These are phyloP conservation scores for Zaprionus ornatus DNA, from an alignment of 1,140 invertebrate genomes.

Conservation along the genomic window DNA sequence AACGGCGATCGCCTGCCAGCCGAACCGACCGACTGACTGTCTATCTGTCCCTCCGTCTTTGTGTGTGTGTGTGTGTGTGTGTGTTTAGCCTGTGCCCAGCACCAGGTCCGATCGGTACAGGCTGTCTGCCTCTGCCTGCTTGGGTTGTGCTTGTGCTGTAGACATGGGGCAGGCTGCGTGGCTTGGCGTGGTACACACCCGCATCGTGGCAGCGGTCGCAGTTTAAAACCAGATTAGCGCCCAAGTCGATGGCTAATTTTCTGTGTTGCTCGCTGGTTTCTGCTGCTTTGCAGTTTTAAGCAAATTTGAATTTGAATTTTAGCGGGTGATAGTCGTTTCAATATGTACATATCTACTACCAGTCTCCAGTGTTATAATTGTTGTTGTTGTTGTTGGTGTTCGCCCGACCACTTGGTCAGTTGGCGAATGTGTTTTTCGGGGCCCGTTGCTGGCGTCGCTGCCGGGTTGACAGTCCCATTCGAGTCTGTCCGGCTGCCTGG, in stretches of 20 bases:
- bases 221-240: constrained; percentile 82
- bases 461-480: constrained; percentile 66
- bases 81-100: constrained; percentile 22
- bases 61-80: constrained; percentile 3
- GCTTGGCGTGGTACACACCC: constrained; percentile 61
- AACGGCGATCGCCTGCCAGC: constrained; percentile 12
- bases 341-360: constrained; percentile 39
- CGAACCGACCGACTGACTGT: background rate
- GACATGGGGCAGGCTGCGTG: constrained; percentile 8
- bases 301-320: constrained; percentile 83
- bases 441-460: constrained; percentile 28
- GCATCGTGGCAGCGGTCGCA: constrained; percentile 72
- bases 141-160: constrained; percentile 13
- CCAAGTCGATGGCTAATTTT: constrained; percentile 81
- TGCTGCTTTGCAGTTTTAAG: constrained; percentile 43
- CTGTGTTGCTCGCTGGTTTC: constrained; percentile 39
- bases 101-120: background rate
- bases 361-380: background rate
- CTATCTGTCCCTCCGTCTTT: background rate
- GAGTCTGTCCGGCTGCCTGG: constrained; percentile 8
- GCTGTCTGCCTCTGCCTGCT: constrained; percentile 7
- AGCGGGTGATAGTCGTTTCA: constrained; percentile 75
- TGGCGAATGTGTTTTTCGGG: constrained; percentile 54
- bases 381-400: constrained; percentile 17
- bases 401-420: constrained; percentile 68